Conservation (phyloP, 2,888 invertebrate genomes). For the Philopedon plagiatum region DNA sequence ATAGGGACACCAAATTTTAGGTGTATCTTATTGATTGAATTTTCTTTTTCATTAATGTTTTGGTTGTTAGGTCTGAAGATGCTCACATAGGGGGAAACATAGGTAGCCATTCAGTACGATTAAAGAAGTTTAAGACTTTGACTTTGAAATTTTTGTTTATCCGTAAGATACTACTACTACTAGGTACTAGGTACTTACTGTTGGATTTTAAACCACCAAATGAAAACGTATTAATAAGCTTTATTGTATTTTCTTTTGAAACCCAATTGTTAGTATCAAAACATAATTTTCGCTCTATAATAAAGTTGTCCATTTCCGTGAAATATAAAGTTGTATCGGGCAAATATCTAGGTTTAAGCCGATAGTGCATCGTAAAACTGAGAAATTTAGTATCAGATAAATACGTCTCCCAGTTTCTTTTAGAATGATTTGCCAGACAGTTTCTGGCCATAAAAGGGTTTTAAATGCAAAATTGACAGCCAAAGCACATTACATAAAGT, state of each 20-base stretch:
- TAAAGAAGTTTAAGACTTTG: no score
- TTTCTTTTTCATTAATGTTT: no score
- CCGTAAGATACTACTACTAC: no score
- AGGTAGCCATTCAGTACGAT: no score
- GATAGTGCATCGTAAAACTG: constrained; percentile 2
- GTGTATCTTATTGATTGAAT: no score
- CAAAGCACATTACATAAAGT: constrained; percentile 3
- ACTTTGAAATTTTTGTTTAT: no score
- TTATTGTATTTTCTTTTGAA: background rate
- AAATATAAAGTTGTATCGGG: constrained; percentile 8
- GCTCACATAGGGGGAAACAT: no score
- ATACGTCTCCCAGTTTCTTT: constrained; percentile 12
- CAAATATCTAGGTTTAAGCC: constrained; percentile 9
- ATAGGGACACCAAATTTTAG: no score
- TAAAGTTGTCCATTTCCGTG: background rate
- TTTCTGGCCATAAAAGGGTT: background rate
- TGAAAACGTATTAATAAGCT: background rate
- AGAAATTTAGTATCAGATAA: constrained; percentile 2
- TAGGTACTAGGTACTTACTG: no score
- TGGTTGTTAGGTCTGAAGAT: no score
- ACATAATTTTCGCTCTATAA: background rate
- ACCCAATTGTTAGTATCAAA: background rate
- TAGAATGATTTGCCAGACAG: constrained; percentile 6
- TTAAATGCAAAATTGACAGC: constrained; percentile 8
- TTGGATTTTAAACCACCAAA: no score